phyloP scores from a whole-genome alignment of 1,140 invertebrate genomes.

The Camponotus vicinus region DNA sequence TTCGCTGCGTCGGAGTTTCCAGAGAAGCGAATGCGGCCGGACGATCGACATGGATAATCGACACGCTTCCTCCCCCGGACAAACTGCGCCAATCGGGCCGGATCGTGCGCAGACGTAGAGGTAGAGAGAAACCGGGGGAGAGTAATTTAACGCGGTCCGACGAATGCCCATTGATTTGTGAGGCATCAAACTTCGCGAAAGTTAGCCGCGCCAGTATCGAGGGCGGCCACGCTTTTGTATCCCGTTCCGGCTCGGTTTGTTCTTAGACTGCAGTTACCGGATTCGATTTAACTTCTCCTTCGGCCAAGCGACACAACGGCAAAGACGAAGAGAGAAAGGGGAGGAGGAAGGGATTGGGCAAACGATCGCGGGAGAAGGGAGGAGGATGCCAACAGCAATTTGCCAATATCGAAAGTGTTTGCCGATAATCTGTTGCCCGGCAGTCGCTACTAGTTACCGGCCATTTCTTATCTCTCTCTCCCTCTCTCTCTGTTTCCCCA shows the following conservation, averaged over 20 bases:
- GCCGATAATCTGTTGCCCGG: conserved; percentile 72
- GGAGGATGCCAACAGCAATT: conserved; percentile 75
- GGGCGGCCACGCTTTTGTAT: conserved; percentile 38
- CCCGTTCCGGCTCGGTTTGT: conserved; percentile 71
- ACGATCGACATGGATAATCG: conserved; percentile 50
- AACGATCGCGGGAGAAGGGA: conserved; percentile 53
- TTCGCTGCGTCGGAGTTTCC: conserved; percentile 30
- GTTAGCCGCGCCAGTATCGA: conserved; percentile 75
- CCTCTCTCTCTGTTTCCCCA: not conserved
- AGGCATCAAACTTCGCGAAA: conserved; percentile 77
- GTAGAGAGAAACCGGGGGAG: conserved; percentile 48
- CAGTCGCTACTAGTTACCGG: conserved; percentile 65
- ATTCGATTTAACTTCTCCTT: conserved; percentile 83
- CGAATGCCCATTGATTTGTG: conserved; percentile 81
- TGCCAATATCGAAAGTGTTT: conserved; percentile 81
- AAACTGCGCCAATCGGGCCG: not conserved
- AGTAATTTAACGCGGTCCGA: conserved; percentile 79
- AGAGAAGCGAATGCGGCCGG: not conserved
- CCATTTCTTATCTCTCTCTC: conserved; percentile 27
- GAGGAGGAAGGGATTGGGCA: conserved; percentile 60
- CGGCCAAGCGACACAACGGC: conserved; percentile 68
- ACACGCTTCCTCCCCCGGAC: conserved; percentile 1
- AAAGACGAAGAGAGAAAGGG: conserved; percentile 42
- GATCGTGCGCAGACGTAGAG: conserved; percentile 14
- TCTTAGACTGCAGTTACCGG: conserved; percentile 80